A percentile compares a stretch with the other conserved stretches of the same genome.
phyloP scores from a whole-genome alignment of 2,113 vertebrate genomes.

The Echinops telfairi region DNA sequence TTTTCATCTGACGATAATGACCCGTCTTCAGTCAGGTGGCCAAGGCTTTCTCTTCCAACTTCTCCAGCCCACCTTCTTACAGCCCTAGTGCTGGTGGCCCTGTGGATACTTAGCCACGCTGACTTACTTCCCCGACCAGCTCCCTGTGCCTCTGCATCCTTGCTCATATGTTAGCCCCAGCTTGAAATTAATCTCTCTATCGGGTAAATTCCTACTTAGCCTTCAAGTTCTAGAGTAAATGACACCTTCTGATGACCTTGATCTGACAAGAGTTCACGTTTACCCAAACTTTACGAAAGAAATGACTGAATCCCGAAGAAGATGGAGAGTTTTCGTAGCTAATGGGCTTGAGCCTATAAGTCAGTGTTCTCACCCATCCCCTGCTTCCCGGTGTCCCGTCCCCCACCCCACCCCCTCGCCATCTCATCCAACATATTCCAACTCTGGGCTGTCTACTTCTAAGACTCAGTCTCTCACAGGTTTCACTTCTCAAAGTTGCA shows the following conservation, averaged over 20 bases:
- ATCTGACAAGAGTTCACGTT: slow-evolving; percentile 1
- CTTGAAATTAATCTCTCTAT: slow-evolving; percentile 1
- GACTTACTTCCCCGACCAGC: not conserved
- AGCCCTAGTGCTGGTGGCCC: not conserved
- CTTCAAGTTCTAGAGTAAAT: slow-evolving; percentile 5
- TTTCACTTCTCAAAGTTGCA: not conserved
- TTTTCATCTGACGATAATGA: not conserved
- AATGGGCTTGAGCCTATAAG: not conserved
- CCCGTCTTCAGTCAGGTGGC: not conserved
- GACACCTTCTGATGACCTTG: not conserved
- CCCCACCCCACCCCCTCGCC: no score
- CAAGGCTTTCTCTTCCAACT: no score
- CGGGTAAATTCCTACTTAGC: not conserved
- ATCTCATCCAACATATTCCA: not conserved
- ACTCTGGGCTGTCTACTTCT: not conserved
- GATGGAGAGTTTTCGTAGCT: not conserved
- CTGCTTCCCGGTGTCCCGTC: no score
- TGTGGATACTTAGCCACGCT: not conserved
- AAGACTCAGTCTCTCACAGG: not conserved
- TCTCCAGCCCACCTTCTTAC: not conserved
- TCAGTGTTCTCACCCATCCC: no score
- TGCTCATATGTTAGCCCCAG: not conserved
- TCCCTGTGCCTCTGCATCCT: not conserved
- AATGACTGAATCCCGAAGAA: not conserved
- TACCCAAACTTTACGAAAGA: not conserved